A percentile compares a stretch with the other conserved stretches of the same genome.
phyloP scores from a whole-genome alignment of 2,888 invertebrate genomes.

The Stenotaenia linearis region DNA sequence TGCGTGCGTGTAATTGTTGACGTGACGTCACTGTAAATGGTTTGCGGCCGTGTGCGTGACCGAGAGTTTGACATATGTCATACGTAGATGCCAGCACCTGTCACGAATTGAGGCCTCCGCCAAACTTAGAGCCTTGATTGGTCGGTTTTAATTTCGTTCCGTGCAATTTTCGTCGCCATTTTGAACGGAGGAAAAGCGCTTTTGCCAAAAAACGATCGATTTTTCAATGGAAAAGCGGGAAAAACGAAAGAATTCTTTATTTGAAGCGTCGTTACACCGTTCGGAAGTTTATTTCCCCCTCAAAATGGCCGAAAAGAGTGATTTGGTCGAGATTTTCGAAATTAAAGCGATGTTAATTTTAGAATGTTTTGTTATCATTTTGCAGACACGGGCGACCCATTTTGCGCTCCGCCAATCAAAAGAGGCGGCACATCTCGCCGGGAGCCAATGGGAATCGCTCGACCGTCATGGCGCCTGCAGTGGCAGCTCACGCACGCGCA shows the following conservation, averaged over 20 bases:
- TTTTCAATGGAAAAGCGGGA: too few species aligned
- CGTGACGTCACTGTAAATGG: not conserved
- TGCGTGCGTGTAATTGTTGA: not conserved
- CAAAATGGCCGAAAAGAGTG: too few species aligned
- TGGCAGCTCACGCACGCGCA: not conserved
- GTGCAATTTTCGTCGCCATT: not conserved
- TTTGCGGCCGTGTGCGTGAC: not conserved
- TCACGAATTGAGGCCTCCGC: not conserved
- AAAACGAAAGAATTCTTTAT: too few species aligned
- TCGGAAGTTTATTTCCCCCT: too few species aligned
- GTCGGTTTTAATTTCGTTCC: not conserved
- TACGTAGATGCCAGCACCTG: constrained; percentile 4
- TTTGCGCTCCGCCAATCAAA: not conserved
- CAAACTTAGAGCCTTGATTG: not conserved
- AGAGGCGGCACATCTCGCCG: not conserved
- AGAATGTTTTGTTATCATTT: not conserved
- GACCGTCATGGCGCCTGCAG: not conserved
- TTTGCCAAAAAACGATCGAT: too few species aligned
- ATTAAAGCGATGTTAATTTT: not conserved
- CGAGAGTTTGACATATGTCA: not conserved
- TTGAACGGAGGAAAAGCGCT: not conserved
- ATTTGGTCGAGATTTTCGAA: not conserved
- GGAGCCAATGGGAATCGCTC: not conserved
- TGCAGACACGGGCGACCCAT: not conserved
- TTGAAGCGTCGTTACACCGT: too few species aligned